phyloP scores from a whole-genome alignment of 2,797 vertebrate species.

The Hypotaenidia okinawae region DNA sequence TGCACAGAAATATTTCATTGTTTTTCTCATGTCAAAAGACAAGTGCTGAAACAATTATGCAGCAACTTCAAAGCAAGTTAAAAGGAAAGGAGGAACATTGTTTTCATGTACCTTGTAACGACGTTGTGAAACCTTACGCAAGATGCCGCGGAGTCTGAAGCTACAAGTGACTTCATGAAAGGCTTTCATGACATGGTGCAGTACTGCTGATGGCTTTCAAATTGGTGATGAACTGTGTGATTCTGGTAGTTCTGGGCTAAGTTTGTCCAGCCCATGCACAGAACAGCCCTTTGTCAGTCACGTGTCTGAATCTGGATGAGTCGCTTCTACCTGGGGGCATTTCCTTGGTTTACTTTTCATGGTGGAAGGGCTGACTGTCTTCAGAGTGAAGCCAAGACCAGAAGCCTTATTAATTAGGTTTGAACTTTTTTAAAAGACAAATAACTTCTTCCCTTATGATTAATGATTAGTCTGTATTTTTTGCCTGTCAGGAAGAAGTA shows the following conservation, averaged over 20 bases:
- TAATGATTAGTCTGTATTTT: not conserved
- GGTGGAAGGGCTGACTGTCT: not conserved
- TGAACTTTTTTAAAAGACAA: not conserved
- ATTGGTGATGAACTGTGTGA: not conserved
- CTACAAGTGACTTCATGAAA: not conserved
- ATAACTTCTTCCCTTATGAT: not conserved
- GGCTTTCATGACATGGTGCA: not conserved
- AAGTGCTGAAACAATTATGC: not conserved
- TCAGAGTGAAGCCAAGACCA: not conserved
- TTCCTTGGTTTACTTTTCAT: not conserved
- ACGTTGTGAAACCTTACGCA: not conserved
- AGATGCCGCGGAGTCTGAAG: not conserved
- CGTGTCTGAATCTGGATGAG: fast-evolving
- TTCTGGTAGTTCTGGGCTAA: not conserved
- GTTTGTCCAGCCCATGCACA: not conserved
- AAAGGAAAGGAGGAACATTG: not conserved
- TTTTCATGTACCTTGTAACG: fast-evolving
- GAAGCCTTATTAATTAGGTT: not conserved
- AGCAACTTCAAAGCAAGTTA: not conserved
- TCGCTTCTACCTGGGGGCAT: not conserved
- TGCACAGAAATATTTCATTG: not conserved
- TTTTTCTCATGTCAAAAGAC: not conserved
- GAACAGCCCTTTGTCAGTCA: not conserved
- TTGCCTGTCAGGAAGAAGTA: not conserved
- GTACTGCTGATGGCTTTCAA: not conserved